These are phyloP conservation scores for Uria aalge DNA, from an alignment of 2,113 vertebrate genomes.

Conservation along the genomic window DNA sequence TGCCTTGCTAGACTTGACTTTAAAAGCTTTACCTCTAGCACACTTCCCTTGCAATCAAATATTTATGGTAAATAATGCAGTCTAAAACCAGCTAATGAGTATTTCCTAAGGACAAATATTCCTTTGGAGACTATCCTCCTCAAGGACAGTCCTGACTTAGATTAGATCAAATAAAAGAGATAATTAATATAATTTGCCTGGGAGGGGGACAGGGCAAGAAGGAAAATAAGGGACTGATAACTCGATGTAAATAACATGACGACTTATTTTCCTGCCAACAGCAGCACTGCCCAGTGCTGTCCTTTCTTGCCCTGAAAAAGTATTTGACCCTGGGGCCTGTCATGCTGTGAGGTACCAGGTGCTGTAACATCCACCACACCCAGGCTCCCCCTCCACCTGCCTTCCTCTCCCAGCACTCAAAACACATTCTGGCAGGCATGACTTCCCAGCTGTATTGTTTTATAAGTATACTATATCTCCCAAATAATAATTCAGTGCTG, in stretches of 20 bases:
- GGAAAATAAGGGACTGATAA: background rate
- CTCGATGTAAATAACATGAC: background rate
- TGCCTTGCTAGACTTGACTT: background rate
- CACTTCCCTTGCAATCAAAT: background rate
- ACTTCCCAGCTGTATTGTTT: background rate
- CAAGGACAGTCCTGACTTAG: constrained; percentile 2
- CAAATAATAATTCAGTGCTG: background rate
- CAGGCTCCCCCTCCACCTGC: background rate
- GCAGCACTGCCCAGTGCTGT: background rate
- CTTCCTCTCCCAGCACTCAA: background rate
- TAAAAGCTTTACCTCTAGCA: background rate
- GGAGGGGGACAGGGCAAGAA: background rate
- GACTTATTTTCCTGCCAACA: background rate
- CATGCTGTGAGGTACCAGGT: background rate
- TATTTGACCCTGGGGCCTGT: background rate
- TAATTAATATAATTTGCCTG: background rate
- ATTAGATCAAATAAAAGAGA: constrained; percentile 6
- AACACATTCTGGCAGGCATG: background rate
- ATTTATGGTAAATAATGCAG: background rate
- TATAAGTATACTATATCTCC: background rate
- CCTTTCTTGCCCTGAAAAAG: background rate
- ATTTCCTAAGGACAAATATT: constrained; percentile 8
- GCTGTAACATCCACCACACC: background rate
- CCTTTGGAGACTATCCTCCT: background rate
- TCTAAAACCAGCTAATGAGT: background rate